Base-by-base conservation (phyloP, 2,888 invertebrate species). In the Drosophila fulvimacula region DNA sequence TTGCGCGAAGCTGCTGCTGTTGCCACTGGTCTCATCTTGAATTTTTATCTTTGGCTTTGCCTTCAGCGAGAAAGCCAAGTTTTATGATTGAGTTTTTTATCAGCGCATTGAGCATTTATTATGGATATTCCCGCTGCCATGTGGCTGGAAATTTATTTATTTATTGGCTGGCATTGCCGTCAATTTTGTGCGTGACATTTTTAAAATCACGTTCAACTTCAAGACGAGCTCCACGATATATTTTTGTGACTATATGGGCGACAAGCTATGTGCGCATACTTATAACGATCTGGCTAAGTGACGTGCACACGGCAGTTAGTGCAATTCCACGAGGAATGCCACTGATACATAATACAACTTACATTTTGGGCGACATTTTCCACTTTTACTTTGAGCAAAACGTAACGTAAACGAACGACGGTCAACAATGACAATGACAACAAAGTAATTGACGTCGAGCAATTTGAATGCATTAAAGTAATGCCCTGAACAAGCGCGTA, bases 131-230 rank as follows among this genome's bases (percentile, higher is more conserved):
- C 42, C 38, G 48, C 32, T 42, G 19, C 39, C 3, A 30, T n/a
- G 27, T 15, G 41, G 27, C 65, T 61, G 15, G 30, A 61, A 60
- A 68, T 60, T 42, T 56, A 65, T 59, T 69, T 61, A 59, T 60
- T 48, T 76, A 42, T 56, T 42, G 21, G 32, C 36, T 36, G 57
- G 17, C 60, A 60, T 19, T 44, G 63, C 55, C 38, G 53, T 9
- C 34, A 72, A 19, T 30, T 17, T 48, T 69, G 86, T 82, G 83
- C 90, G 90, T 91, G 90, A 90, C 90, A 90, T 89, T 88, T 87
- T 71, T 46, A 79, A 88, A 86, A 90, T 90, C 91, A 90, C 90
- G 90, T 91, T 85, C 80, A 81, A 76, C 76, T 79, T 55, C 81
- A 79, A 69, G 52, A 73, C 73, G 79, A 82, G 76, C 66, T 60